Evolutionary conservation across 2,888 invertebrate species (phyloP), one percentile per base, ranked within the genome.

Genomic region (Acanthacorydalis orientalis): DNA sequence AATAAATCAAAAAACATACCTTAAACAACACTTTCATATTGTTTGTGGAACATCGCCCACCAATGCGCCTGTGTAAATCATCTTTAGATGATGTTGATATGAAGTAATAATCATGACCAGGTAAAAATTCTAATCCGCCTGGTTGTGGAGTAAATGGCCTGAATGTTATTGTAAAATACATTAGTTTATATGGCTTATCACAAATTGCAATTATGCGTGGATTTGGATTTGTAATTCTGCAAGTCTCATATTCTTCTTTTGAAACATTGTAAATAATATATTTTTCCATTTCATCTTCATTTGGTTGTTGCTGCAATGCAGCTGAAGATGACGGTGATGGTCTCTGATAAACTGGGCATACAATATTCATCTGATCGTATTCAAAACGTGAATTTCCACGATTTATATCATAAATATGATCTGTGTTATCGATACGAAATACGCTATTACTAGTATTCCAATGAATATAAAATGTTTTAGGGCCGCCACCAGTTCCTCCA

Each of bases 1-100:
- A 15, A 16, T 15, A 14, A 75, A 52, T 23, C 23, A 23, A 23
- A 23, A 2, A 23, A 6, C 6, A 23, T 23, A 89, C 88, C 66
- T 88, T 89, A 70, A 92, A 92, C 51, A 92, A 88, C 59, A 93
- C 83, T 74, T 91, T 91, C 92, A 93, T 93, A 68, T 92, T 91
- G 67, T 92, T 82, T 57, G 84, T 83, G 55, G 84, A 78, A 70
- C 93, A 93, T 54, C 90, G 80, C 52, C 92, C 91, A 47, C 92
- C 92, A 66, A 91, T 88, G 62, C 90, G 81, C 65, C 90, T 77
- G 64, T 91, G 88, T 59, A 92, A 69, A 63, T 91, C 91, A 64
- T 90, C 89, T 67, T 86, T 85, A 56, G 89, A 89, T 54, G 91
- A 90, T 58, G 91, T 92, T 53, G 90, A 80, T 63, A 83, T 82